Percentiles rank a stretch among this genome's conserved stretches.
Evolutionary conservation across 2,888 invertebrate genomes (phyloP).

Genomic region (Aleiodes testaceus): DNA sequence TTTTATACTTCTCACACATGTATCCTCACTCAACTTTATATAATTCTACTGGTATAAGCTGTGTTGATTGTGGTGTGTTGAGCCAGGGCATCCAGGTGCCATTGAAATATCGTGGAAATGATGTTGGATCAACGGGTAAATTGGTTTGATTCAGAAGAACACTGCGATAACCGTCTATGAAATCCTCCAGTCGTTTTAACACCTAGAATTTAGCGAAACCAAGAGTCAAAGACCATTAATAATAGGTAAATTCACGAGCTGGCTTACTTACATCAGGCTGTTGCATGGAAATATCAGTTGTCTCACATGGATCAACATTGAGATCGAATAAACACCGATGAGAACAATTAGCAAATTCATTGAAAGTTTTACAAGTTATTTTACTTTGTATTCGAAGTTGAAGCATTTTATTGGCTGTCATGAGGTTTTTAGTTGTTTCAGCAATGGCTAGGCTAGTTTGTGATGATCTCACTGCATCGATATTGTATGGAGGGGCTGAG

Average conservation of each 20-base stretch:
- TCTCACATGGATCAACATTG: constrained; percentile 65
- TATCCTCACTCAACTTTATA: neutral
- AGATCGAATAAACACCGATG: constrained; percentile 63
- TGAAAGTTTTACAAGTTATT: constrained; percentile 54
- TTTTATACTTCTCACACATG: neutral
- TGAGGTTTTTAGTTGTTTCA: constrained; percentile 20
- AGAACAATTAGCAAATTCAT: constrained; percentile 52
- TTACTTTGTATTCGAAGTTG: constrained; percentile 50
- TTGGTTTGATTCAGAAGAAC: constrained; percentile 54
- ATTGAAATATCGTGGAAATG: constrained; percentile 56
- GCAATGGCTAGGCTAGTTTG: constrained; percentile 55
- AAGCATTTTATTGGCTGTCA: constrained; percentile 38
- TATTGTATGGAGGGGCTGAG: constrained; percentile 58
- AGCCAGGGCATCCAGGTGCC: constrained; percentile 67
- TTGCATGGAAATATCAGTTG: constrained; percentile 58
- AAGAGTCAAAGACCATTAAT: constrained; percentile 10
- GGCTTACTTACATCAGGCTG: constrained; percentile 55
- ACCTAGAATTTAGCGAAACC: constrained; percentile 52
- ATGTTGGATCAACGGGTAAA: constrained; percentile 51
- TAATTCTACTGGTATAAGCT: neutral
- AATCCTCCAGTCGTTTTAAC: constrained; percentile 49
- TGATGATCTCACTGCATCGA: constrained; percentile 54
- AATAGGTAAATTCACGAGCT: neutral
- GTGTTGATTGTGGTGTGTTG: constrained; percentile 24
- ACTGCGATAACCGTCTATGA: constrained; percentile 54